Conservation (phyloP, 2,888 invertebrate species). For the Cheilosia scutellata region DNA sequence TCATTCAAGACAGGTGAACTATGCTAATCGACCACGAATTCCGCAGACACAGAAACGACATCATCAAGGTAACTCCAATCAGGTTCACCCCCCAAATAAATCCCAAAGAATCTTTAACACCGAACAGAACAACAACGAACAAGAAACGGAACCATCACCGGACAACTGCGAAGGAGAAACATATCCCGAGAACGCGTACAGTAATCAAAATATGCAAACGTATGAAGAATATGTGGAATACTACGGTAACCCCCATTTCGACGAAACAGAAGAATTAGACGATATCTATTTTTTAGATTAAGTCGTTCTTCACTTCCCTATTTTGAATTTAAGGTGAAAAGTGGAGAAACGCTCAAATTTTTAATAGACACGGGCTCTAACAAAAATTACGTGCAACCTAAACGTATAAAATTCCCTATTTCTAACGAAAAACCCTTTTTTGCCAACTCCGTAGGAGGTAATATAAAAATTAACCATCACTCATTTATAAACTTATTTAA, state of each 20-base stretch:
- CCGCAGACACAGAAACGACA: background rate
- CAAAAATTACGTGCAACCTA: constrained; percentile 18
- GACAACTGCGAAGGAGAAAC: constrained; percentile 1
- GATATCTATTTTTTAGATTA: constrained; percentile 36
- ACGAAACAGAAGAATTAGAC: background rate
- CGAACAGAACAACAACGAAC: background rate
- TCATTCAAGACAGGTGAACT: constrained; percentile 1
- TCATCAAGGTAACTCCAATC: background rate
- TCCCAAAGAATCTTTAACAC: no score
- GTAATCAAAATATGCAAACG: constrained; percentile 1
- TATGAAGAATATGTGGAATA: constrained; percentile 12
- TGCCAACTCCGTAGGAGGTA: constrained; percentile 53
- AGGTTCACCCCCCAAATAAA: no score
- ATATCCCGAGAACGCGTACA: constrained; percentile 2
- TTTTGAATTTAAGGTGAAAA: constrained; percentile 18
- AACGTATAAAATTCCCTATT: constrained; percentile 47
- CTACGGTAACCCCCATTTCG: constrained; percentile 2
- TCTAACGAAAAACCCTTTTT: constrained; percentile 45
- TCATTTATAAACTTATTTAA: constrained; percentile 38
- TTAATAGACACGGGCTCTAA: constrained; percentile 33
- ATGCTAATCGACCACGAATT: no score
- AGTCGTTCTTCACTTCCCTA: constrained; percentile 29
- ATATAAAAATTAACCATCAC: constrained; percentile 44
- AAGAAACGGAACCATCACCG: background rate
- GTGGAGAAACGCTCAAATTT: constrained; percentile 26